Evolutionary conservation across 2,113 vertebrate species (phyloP).

Genomic region (Alaudala cheleensis): DNA sequence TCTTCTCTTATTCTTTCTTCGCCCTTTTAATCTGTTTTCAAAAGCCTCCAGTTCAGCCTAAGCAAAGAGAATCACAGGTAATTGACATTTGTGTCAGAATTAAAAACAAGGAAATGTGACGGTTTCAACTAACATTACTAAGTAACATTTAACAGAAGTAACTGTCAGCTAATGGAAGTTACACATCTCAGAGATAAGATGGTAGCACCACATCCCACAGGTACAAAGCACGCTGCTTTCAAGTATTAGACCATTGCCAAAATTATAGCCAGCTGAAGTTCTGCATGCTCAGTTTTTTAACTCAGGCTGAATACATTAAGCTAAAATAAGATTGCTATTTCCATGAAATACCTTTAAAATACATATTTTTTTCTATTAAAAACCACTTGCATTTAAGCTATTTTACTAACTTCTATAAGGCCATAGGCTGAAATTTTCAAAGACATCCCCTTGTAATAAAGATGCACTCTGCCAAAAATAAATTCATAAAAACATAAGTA

Average conservation of each 20-base stretch:
- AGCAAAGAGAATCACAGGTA: slow-evolving; percentile 19
- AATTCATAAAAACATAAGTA: not conserved
- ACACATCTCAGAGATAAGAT: not conserved
- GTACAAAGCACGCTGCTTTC: not conserved
- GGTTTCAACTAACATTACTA: not conserved
- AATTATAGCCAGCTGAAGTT: not conserved
- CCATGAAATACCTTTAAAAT: not conserved
- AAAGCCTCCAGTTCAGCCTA: slow-evolving; percentile 96
- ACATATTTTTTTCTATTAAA: not conserved
- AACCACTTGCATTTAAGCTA: not conserved
- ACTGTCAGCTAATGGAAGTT: not conserved
- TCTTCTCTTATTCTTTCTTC: slow-evolving; percentile 84
- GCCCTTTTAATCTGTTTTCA: slow-evolving; percentile 91
- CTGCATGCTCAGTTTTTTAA: not conserved
- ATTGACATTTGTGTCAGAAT: not conserved
- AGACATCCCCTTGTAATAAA: not conserved
- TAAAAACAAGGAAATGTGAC: not conserved
- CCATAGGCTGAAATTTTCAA: not conserved
- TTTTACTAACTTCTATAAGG: not conserved
- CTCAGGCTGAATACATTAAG: not conserved
- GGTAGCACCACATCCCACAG: not conserved
- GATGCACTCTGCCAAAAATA: not conserved
- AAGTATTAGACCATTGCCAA: not conserved
- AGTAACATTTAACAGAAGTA: not conserved
- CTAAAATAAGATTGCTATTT: not conserved